Evolutionary conservation across 2,888 invertebrate genomes (phyloP), one percentile per base, ranked within the genome.

Genomic region (Ryuthela nishihirai): DNA sequence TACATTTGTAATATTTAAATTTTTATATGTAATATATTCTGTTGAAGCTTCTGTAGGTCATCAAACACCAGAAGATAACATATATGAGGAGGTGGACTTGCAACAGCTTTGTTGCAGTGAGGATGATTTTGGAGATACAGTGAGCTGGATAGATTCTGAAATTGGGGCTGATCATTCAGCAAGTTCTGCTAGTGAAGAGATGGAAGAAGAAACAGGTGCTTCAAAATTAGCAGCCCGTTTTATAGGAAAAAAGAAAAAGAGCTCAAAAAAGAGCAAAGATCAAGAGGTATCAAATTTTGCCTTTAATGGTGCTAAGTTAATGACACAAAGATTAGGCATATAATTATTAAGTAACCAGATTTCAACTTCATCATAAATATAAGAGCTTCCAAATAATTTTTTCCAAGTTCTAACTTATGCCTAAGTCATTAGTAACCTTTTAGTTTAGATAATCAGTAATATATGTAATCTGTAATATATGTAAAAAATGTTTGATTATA

Each of bases 11-110:
- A n/a, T n/a, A 29, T 29, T 29, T 29, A 29, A 7, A 29, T 29
- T 29, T 29, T 29, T 9, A 29, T 29, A 29, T 29, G 29, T 29
- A 29, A 29, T 12, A 9, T 29, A 12, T n/a, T n/a, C n/a, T n/a
- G n/a, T n/a, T n/a, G n/a, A n/a, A 20, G 21, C 35, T 12, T 44
- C 54, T 34, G 44, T 54, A 42, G 53, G 54, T 47, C 29, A 47
- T 18, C 53, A 52, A 36, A 52, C 62, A 10, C 53, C 62, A 10
- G 67, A 68, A 42, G 68, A 68, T 39, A 68, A 68, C 40, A 67
- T 68, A 21, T 68, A 68, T 54, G 68, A 68, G 55, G 68, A 68
- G 48, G 66, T 68, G 23, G 68, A 68, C 44, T 56, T 67, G 26
- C 56, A 64, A 15, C 60, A 64, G 39, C 40, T 54, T 32, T 43